Percentiles rank a stretch among this genome's conserved stretches.
Evolutionary conservation across 2,113 vertebrate genomes (phyloP).

Genomic region (Suncus etruscus): DNA sequence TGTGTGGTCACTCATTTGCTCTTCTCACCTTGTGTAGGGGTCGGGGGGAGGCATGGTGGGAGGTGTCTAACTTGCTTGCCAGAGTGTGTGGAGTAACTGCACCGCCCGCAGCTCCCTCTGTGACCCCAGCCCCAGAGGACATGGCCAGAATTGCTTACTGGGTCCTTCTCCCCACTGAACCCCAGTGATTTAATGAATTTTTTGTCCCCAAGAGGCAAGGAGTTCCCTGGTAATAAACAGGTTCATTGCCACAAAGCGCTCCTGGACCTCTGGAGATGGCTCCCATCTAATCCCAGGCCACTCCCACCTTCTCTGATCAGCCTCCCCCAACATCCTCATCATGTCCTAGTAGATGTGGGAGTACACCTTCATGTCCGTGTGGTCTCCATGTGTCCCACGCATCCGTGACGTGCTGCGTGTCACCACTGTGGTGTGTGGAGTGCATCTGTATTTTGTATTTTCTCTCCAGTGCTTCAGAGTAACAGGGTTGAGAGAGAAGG

Average conservation of each 20-base stretch:
- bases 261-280: not conserved
- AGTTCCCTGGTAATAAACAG: not conserved
- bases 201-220: not conserved
- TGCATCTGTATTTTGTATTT: slow-evolving; percentile 67
- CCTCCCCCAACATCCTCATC: not conserved
- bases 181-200: not conserved
- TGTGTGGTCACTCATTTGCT: slow-evolving; percentile 75
- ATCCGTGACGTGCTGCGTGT: slow-evolving; percentile 80
- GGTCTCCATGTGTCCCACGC: slow-evolving; percentile 70
- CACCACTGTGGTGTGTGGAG: slow-evolving; percentile 66
- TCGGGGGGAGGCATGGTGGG: slow-evolving; percentile 3
- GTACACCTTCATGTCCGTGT: slow-evolving; percentile 15
- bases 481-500: slow-evolving; percentile 8
- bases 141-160: slow-evolving; percentile 9
- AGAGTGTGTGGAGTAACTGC: slow-evolving; percentile 73
- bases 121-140: slow-evolving; percentile 2
- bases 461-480: slow-evolving; percentile 63
- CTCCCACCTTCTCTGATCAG: not conserved
- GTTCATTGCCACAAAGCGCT: not conserved
- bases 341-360: not conserved
- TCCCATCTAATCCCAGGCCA: not conserved
- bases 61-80: slow-evolving; percentile 31
- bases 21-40: slow-evolving; percentile 71
- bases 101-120: not conserved
- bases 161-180: not conserved